Conservation (phyloP, 2,797 vertebrate genomes). For the Typhlichthys eigenmanni region DNA sequence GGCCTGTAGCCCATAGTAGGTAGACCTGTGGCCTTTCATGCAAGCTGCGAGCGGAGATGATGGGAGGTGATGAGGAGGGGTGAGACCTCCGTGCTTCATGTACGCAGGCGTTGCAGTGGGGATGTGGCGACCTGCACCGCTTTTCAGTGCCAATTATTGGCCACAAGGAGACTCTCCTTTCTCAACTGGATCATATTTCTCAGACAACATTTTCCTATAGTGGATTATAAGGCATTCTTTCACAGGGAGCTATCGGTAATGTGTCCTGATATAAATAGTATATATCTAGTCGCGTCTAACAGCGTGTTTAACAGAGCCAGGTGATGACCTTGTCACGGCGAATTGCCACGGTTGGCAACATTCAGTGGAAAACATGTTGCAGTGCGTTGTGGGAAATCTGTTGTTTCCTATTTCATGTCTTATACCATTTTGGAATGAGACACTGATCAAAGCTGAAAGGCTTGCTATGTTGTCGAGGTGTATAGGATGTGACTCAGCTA, state of each 20-base stretch:
- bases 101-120: conserved; percentile 28
- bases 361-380: conserved; percentile 41
- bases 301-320: conserved; percentile 43
- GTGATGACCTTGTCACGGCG: conserved; percentile 65
- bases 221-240: conserved; percentile 6
- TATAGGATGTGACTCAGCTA: neutral
- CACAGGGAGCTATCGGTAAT: conserved; percentile 9
- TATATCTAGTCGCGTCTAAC: conserved; percentile 28
- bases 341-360: conserved; percentile 51
- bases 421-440: conserved; percentile 33
- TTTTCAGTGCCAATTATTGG: conserved; percentile 36
- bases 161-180: conserved; percentile 17
- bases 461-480: conserved; percentile 24
- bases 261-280: conserved; percentile 33
- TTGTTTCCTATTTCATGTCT: conserved; percentile 54
- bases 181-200: conserved; percentile 12
- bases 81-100: conserved; percentile 39
- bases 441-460: conserved; percentile 33
- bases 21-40: conserved; percentile 34
- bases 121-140: conserved; percentile 11
- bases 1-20: conserved; percentile 11
- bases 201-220: conserved; percentile 2
- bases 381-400: neutral
- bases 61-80: conserved; percentile 10
- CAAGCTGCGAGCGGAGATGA: conserved; percentile 7